Percentiles rank a stretch among this genome's conserved stretches.
Conservation (phyloP, 2,888 invertebrate species). For the Dyspetes luteomarginatus region DNA sequence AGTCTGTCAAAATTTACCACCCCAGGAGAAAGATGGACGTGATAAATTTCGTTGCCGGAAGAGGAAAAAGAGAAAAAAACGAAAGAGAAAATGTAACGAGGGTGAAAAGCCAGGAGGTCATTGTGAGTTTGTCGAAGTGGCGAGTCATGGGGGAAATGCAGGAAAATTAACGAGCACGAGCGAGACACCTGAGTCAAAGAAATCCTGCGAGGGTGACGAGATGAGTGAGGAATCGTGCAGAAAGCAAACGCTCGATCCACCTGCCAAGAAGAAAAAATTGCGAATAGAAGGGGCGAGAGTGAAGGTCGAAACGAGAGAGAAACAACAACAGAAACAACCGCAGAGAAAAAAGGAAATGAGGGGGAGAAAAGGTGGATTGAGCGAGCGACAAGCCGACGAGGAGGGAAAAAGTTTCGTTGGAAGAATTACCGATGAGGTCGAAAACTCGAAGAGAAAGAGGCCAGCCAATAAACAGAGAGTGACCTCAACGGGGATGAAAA, state of each 20-base stretch:
- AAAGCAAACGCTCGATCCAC: constrained; percentile 74
- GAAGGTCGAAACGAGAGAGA: constrained; percentile 10
- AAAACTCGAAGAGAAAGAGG: constrained; percentile 71
- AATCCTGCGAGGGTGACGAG: constrained; percentile 78
- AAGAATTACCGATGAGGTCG: constrained; percentile 1
- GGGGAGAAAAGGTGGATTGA: constrained; percentile 61
- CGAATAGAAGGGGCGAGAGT: constrained; percentile 81
- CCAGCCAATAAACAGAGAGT: constrained; percentile 71
- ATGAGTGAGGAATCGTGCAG: constrained; percentile 78
- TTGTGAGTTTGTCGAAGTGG: constrained; percentile 66
- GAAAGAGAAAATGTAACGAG: constrained; percentile 77
- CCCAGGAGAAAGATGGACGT: constrained; percentile 77
- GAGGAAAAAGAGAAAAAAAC: constrained; percentile 85
- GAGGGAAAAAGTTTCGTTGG: too few species aligned
- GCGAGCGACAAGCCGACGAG: constrained; percentile 46
- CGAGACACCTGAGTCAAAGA: constrained; percentile 72
- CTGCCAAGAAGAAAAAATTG: constrained; percentile 81
- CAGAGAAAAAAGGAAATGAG: constrained; percentile 57
- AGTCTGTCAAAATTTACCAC: constrained; percentile 76
- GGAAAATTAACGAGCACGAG: constrained; percentile 45
- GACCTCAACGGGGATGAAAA: constrained; percentile 62
- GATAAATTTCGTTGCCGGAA: constrained; percentile 84
- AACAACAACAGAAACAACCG: constrained; percentile 67
- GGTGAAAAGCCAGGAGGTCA: constrained; percentile 76
- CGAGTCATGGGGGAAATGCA: constrained; percentile 18